Evolutionary conservation across 2,797 vertebrate species (phyloP).

Genomic region (Phylloscopus collybita): DNA sequence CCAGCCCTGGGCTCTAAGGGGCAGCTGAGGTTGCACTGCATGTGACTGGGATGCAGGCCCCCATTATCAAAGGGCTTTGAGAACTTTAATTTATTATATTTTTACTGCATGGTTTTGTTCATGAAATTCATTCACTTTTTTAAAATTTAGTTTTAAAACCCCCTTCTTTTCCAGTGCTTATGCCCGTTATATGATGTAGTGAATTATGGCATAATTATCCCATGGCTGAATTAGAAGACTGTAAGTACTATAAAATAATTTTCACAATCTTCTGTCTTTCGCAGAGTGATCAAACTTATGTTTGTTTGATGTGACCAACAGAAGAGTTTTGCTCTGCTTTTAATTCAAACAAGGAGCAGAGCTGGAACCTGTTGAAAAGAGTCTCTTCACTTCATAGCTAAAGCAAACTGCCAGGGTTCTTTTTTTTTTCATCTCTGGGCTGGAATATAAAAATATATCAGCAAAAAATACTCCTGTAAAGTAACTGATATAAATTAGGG

Average conservation of each 20-base stretch:
- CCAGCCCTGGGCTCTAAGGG: background rate
- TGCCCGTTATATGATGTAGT: too few relatives aligned
- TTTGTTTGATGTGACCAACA: background rate
- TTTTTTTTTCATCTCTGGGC: background rate
- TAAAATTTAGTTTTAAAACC: background rate
- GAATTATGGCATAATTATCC: conserved; percentile 78
- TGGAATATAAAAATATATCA: background rate
- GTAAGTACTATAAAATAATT: conserved; percentile 76
- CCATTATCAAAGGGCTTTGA: too few relatives aligned
- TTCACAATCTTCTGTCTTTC: background rate
- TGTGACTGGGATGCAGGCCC: accelerated
- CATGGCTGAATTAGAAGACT: conserved; percentile 85
- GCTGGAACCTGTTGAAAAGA: background rate
- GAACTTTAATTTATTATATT: accelerated
- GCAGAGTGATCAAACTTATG: background rate
- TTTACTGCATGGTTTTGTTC: accelerated
- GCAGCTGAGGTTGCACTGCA: background rate
- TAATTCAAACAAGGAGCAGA: background rate
- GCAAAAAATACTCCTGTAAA: background rate
- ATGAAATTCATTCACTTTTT: background rate
- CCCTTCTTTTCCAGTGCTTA: conserved; percentile 77
- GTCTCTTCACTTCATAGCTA: background rate
- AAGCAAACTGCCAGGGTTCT: background rate
- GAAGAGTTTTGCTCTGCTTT: background rate
- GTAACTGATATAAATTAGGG: background rate